These are phyloP conservation scores for Ceryle rudis DNA, from an alignment of 2,797 vertebrate genomes.

Conservation along the genomic window DNA sequence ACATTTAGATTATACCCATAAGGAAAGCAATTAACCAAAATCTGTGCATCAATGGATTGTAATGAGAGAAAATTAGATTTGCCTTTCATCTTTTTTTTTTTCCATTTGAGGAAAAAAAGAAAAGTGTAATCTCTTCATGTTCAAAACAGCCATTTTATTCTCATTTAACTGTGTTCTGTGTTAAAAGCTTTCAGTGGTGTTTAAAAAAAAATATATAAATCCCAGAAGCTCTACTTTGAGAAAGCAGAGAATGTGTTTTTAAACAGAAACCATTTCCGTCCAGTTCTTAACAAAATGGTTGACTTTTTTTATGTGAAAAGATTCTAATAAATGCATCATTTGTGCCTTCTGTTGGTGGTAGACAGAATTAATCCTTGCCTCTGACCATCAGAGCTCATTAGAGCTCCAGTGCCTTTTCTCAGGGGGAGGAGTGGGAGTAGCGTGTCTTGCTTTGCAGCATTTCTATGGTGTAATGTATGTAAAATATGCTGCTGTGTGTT, in stretches of 20 bases:
- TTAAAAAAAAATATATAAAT: background rate
- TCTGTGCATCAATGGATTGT: background rate
- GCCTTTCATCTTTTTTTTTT: constrained; percentile 17
- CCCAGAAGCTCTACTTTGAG: background rate
- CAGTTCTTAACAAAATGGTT: background rate
- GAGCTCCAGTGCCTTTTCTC: background rate
- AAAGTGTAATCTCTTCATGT: background rate
- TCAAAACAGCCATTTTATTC: constrained; percentile 16
- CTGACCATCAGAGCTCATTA: background rate
- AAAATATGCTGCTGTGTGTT: background rate
- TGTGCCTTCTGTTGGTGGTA: background rate
- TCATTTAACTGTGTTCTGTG: background rate
- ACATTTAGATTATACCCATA: background rate
- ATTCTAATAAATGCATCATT: no score
- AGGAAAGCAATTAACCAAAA: constrained; percentile 39
- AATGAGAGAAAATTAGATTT: constrained; percentile 47
- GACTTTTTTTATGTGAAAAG: background rate
- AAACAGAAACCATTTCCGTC: background rate
- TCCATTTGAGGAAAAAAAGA: background rate
- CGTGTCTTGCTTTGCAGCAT: background rate
- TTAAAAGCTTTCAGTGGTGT: background rate
- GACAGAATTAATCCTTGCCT: background rate
- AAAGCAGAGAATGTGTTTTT: background rate
- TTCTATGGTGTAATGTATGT: background rate
- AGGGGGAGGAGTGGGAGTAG: background rate